Evolutionary conservation across 2,113 vertebrate species (phyloP), one percentile per base, ranked within the genome.

Genomic region (Catharus fuscescens): DNA sequence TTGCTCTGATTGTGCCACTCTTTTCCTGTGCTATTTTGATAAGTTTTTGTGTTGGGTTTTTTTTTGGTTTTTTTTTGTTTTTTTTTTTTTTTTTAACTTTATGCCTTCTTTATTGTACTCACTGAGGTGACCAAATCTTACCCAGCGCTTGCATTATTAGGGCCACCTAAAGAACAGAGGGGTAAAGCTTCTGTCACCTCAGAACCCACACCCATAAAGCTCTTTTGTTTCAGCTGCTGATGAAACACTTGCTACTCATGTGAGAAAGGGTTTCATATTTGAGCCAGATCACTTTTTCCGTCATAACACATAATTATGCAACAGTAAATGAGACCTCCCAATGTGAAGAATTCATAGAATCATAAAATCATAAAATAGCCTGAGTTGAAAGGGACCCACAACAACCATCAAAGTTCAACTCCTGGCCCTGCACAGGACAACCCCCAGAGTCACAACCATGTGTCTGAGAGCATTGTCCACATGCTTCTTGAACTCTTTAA

Each of bases 81-180:
- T 34, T 34, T n/a, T n/a, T n/a, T 26, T 42, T 78, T 80, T 59
- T 4, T 84, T 45, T 6, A 74, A 34, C 16, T 59, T 69, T 19
- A 53, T 14, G 8, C n/a, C 6, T 48, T 88, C 25, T 31, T 25
- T 79, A 0, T 32, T 45, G 6, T 32, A 48, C 9, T 48, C 6
- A 34, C 18, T 23, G 18, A 11, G 6, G 25, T 42, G 25, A 76
- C 8, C 6, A 29, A 29, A 18, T 25, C 21, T n/a, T 48, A 54
- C 34, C 9, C 25, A 61, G 20, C 54, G 10, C 18, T 82, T 69
- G 14, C 54, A 61, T 61, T 69, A 18, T 64, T 53, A 53, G 36
- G 19, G 7, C 17, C 16, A 48, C 45, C 11, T 65, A 67, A 83
- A 80, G 11, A 24, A 6, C 40, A 1, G 0, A 0, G 1, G 16